phyloP scores from a whole-genome alignment of 2,113 vertebrate genomes.

The Hemiscyllium ocellatum region DNA sequence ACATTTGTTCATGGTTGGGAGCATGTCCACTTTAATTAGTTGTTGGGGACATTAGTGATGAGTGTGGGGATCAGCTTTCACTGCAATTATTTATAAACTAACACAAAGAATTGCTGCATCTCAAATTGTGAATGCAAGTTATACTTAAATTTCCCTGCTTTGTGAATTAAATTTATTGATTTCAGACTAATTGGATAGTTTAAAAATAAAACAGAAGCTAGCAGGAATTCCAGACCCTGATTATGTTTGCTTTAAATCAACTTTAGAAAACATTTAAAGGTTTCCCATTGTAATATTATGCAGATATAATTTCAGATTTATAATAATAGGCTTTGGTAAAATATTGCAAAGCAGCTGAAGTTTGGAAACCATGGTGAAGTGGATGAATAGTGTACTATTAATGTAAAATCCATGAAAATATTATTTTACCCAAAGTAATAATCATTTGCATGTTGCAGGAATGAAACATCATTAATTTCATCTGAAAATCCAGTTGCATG shows the following conservation, averaged over 20 bases:
- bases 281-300: neutral
- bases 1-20: neutral
- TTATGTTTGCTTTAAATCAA: neutral
- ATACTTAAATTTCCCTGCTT: neutral
- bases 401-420: neutral
- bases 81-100: neutral
- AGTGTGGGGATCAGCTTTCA: neutral
- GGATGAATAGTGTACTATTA: neutral
- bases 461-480: neutral
- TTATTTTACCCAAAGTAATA: neutral
- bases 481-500: neutral
- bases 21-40: neutral
- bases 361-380: neutral
- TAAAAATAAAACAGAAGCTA: neutral
- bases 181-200: neutral
- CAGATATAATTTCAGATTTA: neutral
- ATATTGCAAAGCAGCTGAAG: neutral
- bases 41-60: neutral
- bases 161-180: neutral
- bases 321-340: neutral
- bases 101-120: too few relatives aligned
- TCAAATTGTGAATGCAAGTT: neutral
- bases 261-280: neutral
- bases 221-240: neutral
- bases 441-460: neutral